Evolutionary conservation across 2,797 vertebrate species (phyloP).

Genomic region (Micropoecilia bifurca): DNA sequence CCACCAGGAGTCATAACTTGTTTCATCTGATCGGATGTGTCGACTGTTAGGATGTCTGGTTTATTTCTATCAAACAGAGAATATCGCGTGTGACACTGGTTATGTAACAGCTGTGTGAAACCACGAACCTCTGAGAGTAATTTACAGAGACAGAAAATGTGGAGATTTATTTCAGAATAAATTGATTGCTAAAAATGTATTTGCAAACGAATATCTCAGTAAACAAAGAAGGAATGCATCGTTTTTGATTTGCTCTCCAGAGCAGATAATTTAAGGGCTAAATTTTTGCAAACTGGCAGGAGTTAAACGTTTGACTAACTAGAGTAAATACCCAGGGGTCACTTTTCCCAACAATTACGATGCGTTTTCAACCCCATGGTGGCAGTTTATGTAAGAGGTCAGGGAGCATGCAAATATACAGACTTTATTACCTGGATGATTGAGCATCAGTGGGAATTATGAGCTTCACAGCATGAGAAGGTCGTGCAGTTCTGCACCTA

Average conservation of each 20-base stretch:
- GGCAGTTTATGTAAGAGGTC: slow-evolving; percentile 52
- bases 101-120: not conserved
- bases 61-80: not conserved
- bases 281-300: slow-evolving; percentile 36
- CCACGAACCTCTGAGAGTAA: not conserved
- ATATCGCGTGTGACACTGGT: not conserved
- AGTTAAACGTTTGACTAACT: slow-evolving; percentile 38
- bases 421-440: slow-evolving; percentile 50
- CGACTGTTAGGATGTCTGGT: not conserved
- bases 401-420: slow-evolving; percentile 35
- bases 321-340: slow-evolving; percentile 57
- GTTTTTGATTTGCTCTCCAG: not conserved
- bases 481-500: not conserved
- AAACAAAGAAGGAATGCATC: not conserved
- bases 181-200: not conserved
- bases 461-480: not conserved
- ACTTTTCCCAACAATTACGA: slow-evolving; percentile 60
- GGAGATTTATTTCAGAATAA: not conserved
- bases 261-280: slow-evolving; percentile 3
- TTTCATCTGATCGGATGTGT: not conserved
- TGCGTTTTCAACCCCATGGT: slow-evolving; percentile 49
- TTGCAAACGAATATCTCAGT: slow-evolving; percentile 2
- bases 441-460: slow-evolving; percentile 4
- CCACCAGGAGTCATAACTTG: not conserved
- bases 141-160: not conserved